These are phyloP conservation scores for Lordiphosa andalusiaca DNA, from an alignment of 2,888 invertebrate species.

Conservation along the genomic window DNA sequence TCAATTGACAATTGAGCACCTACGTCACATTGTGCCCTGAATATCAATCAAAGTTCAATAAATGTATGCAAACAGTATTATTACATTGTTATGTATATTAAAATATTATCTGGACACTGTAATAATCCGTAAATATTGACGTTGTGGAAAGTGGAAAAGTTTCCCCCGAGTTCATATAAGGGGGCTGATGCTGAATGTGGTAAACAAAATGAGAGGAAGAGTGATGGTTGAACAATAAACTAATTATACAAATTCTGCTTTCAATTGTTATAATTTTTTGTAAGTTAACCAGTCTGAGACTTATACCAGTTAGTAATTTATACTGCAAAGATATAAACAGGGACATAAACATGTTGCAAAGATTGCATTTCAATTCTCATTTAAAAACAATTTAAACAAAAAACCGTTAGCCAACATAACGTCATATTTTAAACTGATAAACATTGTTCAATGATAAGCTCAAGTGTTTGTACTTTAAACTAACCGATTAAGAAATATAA, in stretches of 20 bases:
- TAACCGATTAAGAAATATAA: neutral
- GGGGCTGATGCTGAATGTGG: no score
- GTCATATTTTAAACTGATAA: neutral
- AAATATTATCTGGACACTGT: no score
- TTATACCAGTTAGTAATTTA: slow-evolving; percentile 26
- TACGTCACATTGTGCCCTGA: slow-evolving; percentile 8
- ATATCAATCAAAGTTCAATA: slow-evolving; percentile 8
- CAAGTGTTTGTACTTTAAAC: neutral
- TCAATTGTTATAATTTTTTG: slow-evolving; percentile 1
- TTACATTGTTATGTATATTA: no score
- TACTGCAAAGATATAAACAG: slow-evolving; percentile 29
- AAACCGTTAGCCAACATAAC: neutral
- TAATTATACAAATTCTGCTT: no score
- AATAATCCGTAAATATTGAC: neutral
- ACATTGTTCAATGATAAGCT: slow-evolving; percentile 1
- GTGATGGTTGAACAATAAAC: no score
- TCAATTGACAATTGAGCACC: slow-evolving; percentile 9
- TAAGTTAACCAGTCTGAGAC: slow-evolving; percentile 22
- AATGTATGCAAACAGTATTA: no score
- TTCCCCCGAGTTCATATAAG: no score
- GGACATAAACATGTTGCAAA: slow-evolving; percentile 12
- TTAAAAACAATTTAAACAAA: slow-evolving; percentile 2
- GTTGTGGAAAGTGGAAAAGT: neutral
- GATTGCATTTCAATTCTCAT: slow-evolving; percentile 9
- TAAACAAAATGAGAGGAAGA: no score